phyloP scores from a whole-genome alignment of 2,888 invertebrate genomes.

The Andrena camellia region DNA sequence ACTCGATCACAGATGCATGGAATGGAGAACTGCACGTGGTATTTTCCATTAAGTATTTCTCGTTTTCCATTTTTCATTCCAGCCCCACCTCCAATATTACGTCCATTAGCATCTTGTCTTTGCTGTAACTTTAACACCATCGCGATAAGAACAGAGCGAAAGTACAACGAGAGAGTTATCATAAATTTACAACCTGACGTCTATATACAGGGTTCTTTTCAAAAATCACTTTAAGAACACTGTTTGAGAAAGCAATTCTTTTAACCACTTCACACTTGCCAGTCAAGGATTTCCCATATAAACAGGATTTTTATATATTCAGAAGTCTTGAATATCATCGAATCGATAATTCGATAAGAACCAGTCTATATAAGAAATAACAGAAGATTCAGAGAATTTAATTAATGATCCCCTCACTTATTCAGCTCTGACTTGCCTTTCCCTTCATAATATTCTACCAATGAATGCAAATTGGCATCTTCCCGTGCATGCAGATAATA shows the following conservation, averaged over 20 bases:
- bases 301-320: too few species aligned
- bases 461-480: neutral
- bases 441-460: neutral
- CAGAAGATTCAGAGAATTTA: too few species aligned
- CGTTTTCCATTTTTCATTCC: neutral
- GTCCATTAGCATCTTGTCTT: neutral
- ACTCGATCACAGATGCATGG: constrained; percentile 4
- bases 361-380: too few species aligned
- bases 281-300: too few species aligned
- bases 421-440: neutral
- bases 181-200: neutral
- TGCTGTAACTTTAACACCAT: neutral
- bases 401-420: too few species aligned
- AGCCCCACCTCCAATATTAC: neutral
- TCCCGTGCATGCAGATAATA: neutral
- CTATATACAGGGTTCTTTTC: too few species aligned
- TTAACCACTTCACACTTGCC: too few species aligned
- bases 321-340: too few species aligned
- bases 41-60: constrained; percentile 3
- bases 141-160: neutral
- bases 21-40: neutral
- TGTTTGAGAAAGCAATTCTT: too few species aligned
- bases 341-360: too few species aligned
- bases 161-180: neutral
- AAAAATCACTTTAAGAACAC: too few species aligned